Conservation (phyloP, 2,797 vertebrate genomes). For the Sebastes hubbsi region DNA sequence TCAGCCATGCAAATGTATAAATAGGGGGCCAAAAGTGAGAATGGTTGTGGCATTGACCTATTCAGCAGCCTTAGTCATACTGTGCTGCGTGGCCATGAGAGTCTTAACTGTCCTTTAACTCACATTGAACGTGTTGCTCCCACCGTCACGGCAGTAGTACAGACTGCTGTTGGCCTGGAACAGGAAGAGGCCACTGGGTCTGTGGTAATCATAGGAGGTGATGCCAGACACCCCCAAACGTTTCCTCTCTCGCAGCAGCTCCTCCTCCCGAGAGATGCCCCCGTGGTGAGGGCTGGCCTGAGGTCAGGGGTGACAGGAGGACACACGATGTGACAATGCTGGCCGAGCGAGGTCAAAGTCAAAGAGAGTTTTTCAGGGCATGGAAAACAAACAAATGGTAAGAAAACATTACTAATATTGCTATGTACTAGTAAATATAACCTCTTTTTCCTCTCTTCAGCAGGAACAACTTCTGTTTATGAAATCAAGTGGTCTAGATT, state of each 20-base stretch:
- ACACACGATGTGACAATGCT: slow-evolving; percentile 27
- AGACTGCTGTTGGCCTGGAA: slow-evolving; percentile 98
- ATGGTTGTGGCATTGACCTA: neutral
- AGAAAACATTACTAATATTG: neutral
- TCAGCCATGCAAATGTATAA: neutral
- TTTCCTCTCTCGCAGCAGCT: slow-evolving; percentile 93
- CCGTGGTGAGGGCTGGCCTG: slow-evolving; percentile 93
- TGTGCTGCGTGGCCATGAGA: neutral
- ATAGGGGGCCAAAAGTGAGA: neutral
- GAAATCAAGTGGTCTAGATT: neutral
- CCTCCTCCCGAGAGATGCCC: slow-evolving; percentile 93
- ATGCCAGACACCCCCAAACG: slow-evolving; percentile 95
- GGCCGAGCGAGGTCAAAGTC: slow-evolving; percentile 6
- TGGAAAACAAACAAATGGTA: slow-evolving; percentile 8
- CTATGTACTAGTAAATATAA: neutral
- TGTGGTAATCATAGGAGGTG: slow-evolving; percentile 94
- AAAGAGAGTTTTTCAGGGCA: slow-evolving; percentile 22
- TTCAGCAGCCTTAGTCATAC: neutral
- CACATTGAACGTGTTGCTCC: slow-evolving; percentile 88
- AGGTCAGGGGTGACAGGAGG: slow-evolving; percentile 48
- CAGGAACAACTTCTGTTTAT: neutral
- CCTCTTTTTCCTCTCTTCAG: neutral
- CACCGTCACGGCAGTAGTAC: slow-evolving; percentile 92
- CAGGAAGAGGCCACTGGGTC: slow-evolving; percentile 90
- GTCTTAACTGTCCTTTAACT: slow-evolving; percentile 63